Percentiles rank a stretch among this genome's conserved stretches.
These are phyloP conservation scores for Perognathus longimembris DNA, from an alignment of 2,113 vertebrate genomes.

Conservation along the genomic window DNA sequence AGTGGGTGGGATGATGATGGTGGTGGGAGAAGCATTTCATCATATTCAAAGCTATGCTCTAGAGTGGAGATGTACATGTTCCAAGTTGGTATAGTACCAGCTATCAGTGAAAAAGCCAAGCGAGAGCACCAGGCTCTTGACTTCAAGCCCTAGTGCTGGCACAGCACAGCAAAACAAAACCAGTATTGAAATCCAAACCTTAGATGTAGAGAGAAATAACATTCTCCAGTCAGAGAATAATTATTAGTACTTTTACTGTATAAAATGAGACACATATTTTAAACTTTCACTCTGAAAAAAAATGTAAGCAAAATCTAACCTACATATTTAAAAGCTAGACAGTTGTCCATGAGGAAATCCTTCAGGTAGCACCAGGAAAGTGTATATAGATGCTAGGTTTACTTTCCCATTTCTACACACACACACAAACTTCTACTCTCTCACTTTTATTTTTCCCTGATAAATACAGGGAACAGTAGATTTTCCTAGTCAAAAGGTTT, in stretches of 20 bases:
- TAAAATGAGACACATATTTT: slow-evolving; percentile 9
- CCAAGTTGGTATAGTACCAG: no score
- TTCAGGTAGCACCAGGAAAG: background rate
- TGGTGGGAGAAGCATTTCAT: background rate
- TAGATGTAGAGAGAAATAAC: background rate
- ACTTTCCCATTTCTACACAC: no score
- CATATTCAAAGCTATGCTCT: background rate
- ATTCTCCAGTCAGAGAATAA: background rate
- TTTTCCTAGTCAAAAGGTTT: slow-evolving; percentile 13
- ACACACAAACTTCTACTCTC: background rate
- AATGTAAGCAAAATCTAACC: background rate
- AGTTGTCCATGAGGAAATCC: background rate
- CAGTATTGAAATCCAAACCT: background rate
- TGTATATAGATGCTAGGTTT: background rate
- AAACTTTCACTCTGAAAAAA: slow-evolving; percentile 35
- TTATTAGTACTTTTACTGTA: background rate
- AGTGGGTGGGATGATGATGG: background rate
- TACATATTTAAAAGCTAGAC: background rate
- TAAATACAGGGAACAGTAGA: background rate
- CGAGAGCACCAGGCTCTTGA: no score
- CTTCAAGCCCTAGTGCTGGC: no score
- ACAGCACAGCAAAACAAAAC: no score
- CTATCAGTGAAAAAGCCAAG: no score
- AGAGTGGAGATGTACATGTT: no score
- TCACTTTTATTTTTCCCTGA: background rate